Conservation (phyloP, 1,140 invertebrate species). For the Cataglyphis hispanica region DNA sequence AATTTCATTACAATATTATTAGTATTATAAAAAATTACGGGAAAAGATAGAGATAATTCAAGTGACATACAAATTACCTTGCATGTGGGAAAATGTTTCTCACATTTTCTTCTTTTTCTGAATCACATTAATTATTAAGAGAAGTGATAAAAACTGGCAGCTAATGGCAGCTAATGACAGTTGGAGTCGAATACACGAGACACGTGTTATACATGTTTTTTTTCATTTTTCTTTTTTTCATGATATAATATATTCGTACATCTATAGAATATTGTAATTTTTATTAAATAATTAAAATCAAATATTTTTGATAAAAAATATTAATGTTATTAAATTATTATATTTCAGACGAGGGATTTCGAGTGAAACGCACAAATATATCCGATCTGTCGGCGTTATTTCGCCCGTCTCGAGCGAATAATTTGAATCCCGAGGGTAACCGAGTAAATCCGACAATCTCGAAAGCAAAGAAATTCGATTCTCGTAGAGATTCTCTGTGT, state of each 20-base stretch:
- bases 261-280: neutral
- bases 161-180: slow-evolving; percentile 2
- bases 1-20: neutral
- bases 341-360: neutral
- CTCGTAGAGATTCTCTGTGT: slow-evolving; percentile 17
- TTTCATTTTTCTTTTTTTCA: neutral
- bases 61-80: neutral
- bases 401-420: neutral
- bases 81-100: slow-evolving; percentile 15
- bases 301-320: slow-evolving; percentile 1
- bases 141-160: slow-evolving; percentile 37
- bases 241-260: neutral
- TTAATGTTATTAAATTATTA: neutral
- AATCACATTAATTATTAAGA: slow-evolving; percentile 8
- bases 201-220: neutral
- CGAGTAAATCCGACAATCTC: slow-evolving; percentile 18
- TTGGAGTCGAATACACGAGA: neutral
- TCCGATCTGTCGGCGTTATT: neutral
- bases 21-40: too few relatives aligned
- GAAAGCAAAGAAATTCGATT: slow-evolving; percentile 46
- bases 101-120: slow-evolving; percentile 9
- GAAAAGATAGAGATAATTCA: neutral
- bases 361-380: neutral
- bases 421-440: slow-evolving; percentile 45
- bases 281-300: slow-evolving; percentile 10